Evolutionary conservation across 2,888 invertebrate genomes (phyloP).

Genomic region (Pollenia amentaria): DNA sequence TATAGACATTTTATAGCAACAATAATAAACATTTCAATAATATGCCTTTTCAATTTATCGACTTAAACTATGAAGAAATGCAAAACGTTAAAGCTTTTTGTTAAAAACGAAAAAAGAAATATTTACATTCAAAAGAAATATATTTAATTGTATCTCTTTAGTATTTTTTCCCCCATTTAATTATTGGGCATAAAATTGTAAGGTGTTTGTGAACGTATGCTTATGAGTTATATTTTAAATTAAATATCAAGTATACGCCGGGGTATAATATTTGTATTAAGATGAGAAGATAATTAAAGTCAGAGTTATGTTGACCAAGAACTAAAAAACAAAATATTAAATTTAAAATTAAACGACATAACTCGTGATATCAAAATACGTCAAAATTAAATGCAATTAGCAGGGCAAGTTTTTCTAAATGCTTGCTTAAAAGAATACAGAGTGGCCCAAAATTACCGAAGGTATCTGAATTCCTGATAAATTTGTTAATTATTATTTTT

Average conservation of each 20-base stretch:
- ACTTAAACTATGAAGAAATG: background rate
- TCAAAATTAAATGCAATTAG: too few relatives aligned
- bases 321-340: too few relatives aligned
- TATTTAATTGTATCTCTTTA: background rate
- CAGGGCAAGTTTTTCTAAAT: too few relatives aligned
- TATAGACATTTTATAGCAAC: conserved; percentile 6
- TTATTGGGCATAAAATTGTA: background rate
- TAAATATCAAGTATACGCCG: conserved; percentile 14
- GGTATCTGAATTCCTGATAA: too few relatives aligned
- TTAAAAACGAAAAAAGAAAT: too few relatives aligned
- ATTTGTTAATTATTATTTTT: too few relatives aligned
- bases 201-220: background rate
- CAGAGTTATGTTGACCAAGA: too few relatives aligned
- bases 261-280: background rate
- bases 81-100: too few relatives aligned
- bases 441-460: too few relatives aligned
- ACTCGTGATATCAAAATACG: too few relatives aligned
- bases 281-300: background rate
- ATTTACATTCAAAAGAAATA: background rate
- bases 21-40: conserved; percentile 19
- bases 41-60: background rate
- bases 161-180: background rate
- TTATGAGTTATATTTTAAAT: background rate
- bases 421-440: too few relatives aligned
- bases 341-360: too few relatives aligned